phyloP scores from a whole-genome alignment of 1,140 invertebrate species.

The Oryctes rhinoceros region DNA sequence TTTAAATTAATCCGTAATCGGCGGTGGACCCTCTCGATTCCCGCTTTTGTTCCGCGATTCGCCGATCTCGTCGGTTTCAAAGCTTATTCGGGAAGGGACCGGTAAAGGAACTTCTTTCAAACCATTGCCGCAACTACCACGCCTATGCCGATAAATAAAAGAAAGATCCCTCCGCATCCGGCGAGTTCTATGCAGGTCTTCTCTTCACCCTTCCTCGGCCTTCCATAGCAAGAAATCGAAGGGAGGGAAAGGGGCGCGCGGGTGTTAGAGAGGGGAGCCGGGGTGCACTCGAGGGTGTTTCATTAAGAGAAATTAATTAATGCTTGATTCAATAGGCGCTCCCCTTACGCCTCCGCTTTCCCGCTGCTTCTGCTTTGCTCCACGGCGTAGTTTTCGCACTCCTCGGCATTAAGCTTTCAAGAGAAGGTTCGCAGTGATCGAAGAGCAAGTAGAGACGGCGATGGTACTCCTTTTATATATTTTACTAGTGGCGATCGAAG shows the following conservation, averaged over 20 bases:
- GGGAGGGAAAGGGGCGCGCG: not conserved
- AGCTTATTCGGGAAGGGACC: not conserved
- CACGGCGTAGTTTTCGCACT: not conserved
- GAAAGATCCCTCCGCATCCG: not conserved
- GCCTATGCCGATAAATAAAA: not conserved
- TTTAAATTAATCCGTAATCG: slow-evolving; percentile 10
- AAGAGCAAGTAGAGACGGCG: not conserved
- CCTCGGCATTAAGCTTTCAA: not conserved
- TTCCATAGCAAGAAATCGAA: not conserved
- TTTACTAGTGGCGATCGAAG: not conserved
- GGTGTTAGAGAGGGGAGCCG: not conserved
- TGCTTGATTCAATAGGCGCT: not conserved
- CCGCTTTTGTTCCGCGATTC: not conserved
- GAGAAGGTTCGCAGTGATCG: not conserved
- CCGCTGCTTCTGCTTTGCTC: not conserved
- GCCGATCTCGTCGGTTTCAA: not conserved
- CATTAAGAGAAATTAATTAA: slow-evolving; percentile 23
- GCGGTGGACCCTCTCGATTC: not conserved
- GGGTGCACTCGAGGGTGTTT: slow-evolving; percentile 6
- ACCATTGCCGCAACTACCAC: not conserved
- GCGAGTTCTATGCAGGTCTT: not conserved
- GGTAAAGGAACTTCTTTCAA: not conserved
- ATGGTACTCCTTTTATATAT: not conserved
- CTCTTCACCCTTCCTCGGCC: not conserved
- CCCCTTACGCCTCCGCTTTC: not conserved